These are phyloP conservation scores for Rhynchotus rufescens DNA, from an alignment of 2,797 vertebrate species.

Conservation along the genomic window DNA sequence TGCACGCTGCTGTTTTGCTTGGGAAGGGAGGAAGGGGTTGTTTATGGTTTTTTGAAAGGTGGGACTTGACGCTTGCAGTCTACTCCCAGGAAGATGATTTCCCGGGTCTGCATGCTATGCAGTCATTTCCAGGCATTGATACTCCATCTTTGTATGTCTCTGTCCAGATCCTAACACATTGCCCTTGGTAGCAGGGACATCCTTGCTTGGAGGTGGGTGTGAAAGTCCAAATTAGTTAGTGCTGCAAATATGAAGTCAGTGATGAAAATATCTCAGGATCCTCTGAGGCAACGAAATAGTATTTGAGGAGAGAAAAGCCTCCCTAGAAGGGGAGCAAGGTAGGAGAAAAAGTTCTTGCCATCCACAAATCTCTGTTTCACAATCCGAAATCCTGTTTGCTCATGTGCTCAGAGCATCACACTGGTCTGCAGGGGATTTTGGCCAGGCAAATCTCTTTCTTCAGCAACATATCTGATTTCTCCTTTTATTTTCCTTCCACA, in stretches of 20 bases:
- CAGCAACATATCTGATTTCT: not conserved
- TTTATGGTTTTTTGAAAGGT: not conserved
- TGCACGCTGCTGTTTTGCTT: not conserved
- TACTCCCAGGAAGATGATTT: not conserved
- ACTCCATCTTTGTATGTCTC: rapidly evolving
- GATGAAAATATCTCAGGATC: not conserved
- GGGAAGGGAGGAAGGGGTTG: no score
- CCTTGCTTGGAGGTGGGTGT: not conserved
- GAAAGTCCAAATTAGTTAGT: not conserved
- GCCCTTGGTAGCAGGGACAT: not conserved
- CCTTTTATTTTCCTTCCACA: not conserved
- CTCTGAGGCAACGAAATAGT: not conserved
- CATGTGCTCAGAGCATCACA: rapidly evolving
- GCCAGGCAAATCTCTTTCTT: not conserved
- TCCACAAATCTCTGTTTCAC: not conserved
- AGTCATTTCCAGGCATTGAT: not conserved
- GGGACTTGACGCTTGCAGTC: not conserved
- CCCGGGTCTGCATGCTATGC: rapidly evolving
- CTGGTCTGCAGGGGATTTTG: not conserved
- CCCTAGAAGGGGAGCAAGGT: not conserved
- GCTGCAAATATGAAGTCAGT: not conserved
- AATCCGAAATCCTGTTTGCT: not conserved
- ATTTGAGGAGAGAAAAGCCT: not conserved
- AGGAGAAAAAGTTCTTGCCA: not conserved
- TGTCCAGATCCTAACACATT: not conserved